phyloP scores from a whole-genome alignment of 1,140 invertebrate genomes.

The Zaprionus davidi region DNA sequence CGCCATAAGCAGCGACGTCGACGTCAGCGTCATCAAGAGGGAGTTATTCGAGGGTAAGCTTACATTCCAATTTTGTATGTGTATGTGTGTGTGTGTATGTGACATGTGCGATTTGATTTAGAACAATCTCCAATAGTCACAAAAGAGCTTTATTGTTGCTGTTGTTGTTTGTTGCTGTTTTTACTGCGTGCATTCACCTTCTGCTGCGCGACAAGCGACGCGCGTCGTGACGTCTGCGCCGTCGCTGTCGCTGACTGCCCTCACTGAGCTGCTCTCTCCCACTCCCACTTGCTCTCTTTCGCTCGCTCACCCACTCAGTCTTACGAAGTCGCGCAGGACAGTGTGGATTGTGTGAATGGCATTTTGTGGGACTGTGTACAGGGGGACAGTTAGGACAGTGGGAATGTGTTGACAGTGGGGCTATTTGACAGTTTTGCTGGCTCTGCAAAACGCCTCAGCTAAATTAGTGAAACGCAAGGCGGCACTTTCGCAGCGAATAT shows the following conservation, averaged over 20 bases:
- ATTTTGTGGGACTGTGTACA: background rate
- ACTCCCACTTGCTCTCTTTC: background rate
- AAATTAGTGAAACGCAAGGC: conserved; percentile 33
- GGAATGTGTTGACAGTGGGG: conserved; percentile 5
- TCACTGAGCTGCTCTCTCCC: background rate
- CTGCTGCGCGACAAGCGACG: background rate
- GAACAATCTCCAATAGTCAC: background rate
- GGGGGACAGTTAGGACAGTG: background rate
- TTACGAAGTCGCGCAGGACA: background rate
- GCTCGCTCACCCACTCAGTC: background rate
- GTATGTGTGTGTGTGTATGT: conserved; percentile 12
- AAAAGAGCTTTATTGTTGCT: background rate
- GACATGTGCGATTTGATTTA: conserved; percentile 5
- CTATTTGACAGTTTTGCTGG: conserved; percentile 18
- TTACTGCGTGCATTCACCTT: conserved; percentile 10
- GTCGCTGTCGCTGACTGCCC: too few relatives aligned
- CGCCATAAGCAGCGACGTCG: conserved; percentile 38
- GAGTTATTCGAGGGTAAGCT: conserved; percentile 5
- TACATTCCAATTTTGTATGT: background rate
- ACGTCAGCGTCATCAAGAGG: background rate
- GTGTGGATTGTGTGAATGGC: background rate
- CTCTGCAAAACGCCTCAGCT: conserved; percentile 18
- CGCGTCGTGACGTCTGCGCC: background rate
- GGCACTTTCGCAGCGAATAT: conserved; percentile 28
- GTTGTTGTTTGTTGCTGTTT: background rate